These are phyloP conservation scores for Liodrosophila aerea DNA, from an alignment of 2,888 invertebrate genomes.

Conservation along the genomic window DNA sequence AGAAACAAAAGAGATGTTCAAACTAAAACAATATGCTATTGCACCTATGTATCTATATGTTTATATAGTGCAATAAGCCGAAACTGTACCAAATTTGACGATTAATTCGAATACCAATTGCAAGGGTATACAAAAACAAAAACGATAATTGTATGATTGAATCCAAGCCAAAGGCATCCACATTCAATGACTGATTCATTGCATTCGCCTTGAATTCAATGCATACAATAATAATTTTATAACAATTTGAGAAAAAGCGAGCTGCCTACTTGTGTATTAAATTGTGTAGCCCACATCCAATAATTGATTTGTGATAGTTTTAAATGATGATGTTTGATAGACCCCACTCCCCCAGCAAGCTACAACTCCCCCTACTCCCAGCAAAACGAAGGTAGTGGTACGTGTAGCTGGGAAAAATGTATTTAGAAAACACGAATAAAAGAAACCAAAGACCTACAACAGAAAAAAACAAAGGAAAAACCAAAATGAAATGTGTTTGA, in stretches of 20 bases:
- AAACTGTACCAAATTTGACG: too few relatives aligned
- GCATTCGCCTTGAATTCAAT: slow-evolving; percentile 17
- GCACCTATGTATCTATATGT: too few relatives aligned
- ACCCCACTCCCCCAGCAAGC: slow-evolving; percentile 38
- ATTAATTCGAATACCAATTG: too few relatives aligned
- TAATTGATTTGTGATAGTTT: slow-evolving; percentile 78
- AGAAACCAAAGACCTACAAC: slow-evolving; percentile 13
- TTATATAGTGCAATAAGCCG: too few relatives aligned
- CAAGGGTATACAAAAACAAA: too few relatives aligned
- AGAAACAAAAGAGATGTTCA: too few relatives aligned
- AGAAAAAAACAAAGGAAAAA: slow-evolving; percentile 14
- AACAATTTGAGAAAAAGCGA: too few relatives aligned
- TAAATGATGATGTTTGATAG: slow-evolving; percentile 58
- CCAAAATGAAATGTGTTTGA: neutral
- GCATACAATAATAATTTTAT: slow-evolving; percentile 12
- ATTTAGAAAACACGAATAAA: slow-evolving; percentile 51
- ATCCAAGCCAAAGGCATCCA: slow-evolving; percentile 6
- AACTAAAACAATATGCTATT: too few relatives aligned
- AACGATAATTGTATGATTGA: slow-evolving; percentile 13
- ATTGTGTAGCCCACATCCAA: slow-evolving; percentile 70
- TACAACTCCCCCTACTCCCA: slow-evolving; percentile 14
- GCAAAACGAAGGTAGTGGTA: slow-evolving; percentile 26
- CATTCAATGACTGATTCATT: slow-evolving; percentile 18
- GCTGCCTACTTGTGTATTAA: slow-evolving; percentile 42
- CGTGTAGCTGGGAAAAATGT: slow-evolving; percentile 39